These are phyloP conservation scores for Agonum fuliginosum DNA, from an alignment of 2,888 invertebrate genomes.

Conservation along the genomic window DNA sequence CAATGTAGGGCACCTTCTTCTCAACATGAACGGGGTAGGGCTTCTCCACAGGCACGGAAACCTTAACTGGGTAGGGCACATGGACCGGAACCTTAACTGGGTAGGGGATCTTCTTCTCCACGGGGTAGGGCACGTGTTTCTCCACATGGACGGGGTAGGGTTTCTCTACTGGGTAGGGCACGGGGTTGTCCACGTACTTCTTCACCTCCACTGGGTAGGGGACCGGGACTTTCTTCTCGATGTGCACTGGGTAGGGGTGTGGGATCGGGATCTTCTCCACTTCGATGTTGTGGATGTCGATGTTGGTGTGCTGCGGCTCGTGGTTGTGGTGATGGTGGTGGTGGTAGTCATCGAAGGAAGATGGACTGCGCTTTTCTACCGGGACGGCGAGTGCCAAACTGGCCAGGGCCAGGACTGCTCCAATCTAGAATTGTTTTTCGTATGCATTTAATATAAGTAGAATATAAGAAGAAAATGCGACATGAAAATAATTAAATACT, in stretches of 20 bases:
- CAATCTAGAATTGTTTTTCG: slow-evolving; percentile 62
- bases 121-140: slow-evolving; percentile 70
- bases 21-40: slow-evolving; percentile 43
- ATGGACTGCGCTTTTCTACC: slow-evolving; percentile 66
- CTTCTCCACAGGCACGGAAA: background rate
- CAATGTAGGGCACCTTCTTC: slow-evolving; percentile 29
- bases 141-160: slow-evolving; percentile 80
- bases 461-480: too few species aligned
- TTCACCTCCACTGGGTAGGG: slow-evolving; percentile 68
- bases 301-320: slow-evolving; percentile 64
- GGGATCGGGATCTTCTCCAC: slow-evolving; percentile 1
- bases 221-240: slow-evolving; percentile 28
- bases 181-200: slow-evolving; percentile 75
- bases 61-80: slow-evolving; percentile 21
- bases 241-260: slow-evolving; percentile 23
- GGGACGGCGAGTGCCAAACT: slow-evolving; percentile 65
- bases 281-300: slow-evolving; percentile 52
- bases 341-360: slow-evolving; percentile 50
- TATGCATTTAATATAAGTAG: background rate
- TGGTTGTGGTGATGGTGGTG: slow-evolving; percentile 63
- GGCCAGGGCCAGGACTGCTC: slow-evolving; percentile 66
- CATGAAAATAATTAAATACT: too few species aligned
- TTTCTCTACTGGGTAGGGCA: slow-evolving; percentile 77
- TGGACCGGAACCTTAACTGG: slow-evolving; percentile 65
- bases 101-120: slow-evolving; percentile 75